Evolutionary conservation across 2,113 vertebrate genomes (phyloP).

Genomic region (Ancistrus triradiatus): DNA sequence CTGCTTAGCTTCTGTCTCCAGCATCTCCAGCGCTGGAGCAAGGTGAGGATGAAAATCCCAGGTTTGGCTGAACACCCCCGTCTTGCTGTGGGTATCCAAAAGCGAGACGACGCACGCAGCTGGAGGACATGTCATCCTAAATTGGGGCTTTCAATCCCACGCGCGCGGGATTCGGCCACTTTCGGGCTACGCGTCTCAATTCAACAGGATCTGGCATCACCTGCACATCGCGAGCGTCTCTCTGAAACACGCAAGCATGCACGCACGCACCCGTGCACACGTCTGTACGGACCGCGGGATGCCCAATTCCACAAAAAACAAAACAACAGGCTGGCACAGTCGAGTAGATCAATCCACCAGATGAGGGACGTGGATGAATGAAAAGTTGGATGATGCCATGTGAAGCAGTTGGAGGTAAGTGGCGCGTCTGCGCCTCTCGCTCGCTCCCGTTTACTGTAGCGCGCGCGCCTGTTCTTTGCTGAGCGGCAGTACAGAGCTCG

Average conservation of each 20-base stretch:
- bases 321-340: constrained; percentile 53
- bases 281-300: constrained; percentile 65
- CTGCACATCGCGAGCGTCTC: constrained; percentile 53
- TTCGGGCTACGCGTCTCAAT: constrained; percentile 61
- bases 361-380: constrained; percentile 32
- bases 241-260: constrained; percentile 22
- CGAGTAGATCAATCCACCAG: constrained; percentile 31
- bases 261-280: constrained; percentile 29
- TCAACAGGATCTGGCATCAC: constrained; percentile 74
- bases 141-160: constrained; percentile 65
- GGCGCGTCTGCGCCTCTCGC: constrained; percentile 65
- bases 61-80: constrained; percentile 54
- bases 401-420: constrained; percentile 54
- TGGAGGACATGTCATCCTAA: constrained; percentile 54
- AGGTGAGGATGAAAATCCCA: constrained; percentile 61
- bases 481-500: constrained; percentile 64
- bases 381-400: constrained; percentile 65
- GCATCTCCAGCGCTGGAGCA: constrained; percentile 52
- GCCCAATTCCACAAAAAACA: constrained; percentile 40
- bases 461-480: constrained; percentile 54
- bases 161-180: constrained; percentile 53
- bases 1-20: constrained; percentile 46
- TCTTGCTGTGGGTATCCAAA: constrained; percentile 47
- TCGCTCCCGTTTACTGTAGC: constrained; percentile 61
- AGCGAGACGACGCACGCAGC: constrained; percentile 56